Conservation (phyloP, 2,888 invertebrate genomes). For the Troilus luridus region DNA sequence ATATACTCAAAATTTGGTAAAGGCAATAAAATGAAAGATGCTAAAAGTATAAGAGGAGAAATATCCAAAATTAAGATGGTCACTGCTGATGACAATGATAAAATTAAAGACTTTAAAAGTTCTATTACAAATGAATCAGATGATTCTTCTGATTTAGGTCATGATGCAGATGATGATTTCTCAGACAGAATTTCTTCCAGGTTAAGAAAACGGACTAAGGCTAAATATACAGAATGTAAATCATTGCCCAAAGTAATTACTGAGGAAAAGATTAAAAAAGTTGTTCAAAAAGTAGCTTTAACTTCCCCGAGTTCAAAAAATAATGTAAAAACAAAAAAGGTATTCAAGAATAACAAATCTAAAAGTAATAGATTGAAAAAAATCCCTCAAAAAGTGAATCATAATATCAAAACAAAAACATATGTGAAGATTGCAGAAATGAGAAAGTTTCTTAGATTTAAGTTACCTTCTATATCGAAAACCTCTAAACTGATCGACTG, state of each 20-base stretch:
- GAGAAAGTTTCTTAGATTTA: neutral
- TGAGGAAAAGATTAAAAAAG: neutral
- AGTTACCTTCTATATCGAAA: neutral
- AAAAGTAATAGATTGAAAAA: neutral
- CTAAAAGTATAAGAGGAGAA: neutral
- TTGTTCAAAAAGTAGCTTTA: neutral
- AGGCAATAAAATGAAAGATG: neutral
- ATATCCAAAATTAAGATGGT: neutral
- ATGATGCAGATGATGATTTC: neutral
- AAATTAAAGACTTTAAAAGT: neutral
- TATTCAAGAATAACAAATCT: neutral
- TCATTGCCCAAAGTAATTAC: neutral
- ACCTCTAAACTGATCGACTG: neutral
- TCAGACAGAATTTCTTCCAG: neutral
- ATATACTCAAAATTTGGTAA: conserved; percentile 20
- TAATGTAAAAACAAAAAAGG: neutral
- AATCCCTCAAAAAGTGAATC: neutral
- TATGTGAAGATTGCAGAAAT: neutral
- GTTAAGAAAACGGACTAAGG: neutral
- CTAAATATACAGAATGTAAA: neutral
- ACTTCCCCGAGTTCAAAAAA: neutral
- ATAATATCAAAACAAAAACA: neutral
- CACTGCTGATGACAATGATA: neutral
- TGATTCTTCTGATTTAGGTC: neutral
- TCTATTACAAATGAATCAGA: neutral